phyloP scores from a whole-genome alignment of 1,140 invertebrate species.

The Apis dorsata region DNA sequence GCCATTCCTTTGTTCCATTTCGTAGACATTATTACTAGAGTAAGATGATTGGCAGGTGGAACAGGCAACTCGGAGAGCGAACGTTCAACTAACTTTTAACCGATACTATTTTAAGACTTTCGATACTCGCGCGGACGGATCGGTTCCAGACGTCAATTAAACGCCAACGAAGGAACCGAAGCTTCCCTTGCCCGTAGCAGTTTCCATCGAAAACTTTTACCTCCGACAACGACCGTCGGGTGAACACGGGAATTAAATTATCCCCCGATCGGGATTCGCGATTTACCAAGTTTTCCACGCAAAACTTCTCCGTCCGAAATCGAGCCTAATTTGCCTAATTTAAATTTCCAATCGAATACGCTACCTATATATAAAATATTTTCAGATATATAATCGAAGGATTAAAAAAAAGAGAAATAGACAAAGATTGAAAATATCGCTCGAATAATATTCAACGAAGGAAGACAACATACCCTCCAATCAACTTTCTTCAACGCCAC shows the following conservation, averaged over 20 bases:
- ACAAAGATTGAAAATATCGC: slow-evolving; percentile 10
- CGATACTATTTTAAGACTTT: neutral
- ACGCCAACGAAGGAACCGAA: neutral
- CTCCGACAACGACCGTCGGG: neutral
- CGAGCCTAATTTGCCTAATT: neutral
- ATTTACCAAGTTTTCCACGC: neutral
- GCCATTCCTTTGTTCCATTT: slow-evolving; percentile 20
- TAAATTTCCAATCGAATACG: neutral
- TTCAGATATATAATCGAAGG: neutral
- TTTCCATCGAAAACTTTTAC: neutral
- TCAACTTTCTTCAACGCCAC: neutral
- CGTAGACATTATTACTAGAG: neutral
- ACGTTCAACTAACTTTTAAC: neutral
- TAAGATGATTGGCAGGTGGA: slow-evolving; percentile 17
- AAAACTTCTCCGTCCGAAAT: neutral
- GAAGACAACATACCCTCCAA: slow-evolving; percentile 17
- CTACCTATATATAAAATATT: too few species aligned
- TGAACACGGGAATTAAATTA: slow-evolving; percentile 26
- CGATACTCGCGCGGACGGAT: neutral
- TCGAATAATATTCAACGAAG: slow-evolving; percentile 14
- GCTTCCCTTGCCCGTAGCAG: neutral
- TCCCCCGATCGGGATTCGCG: neutral
- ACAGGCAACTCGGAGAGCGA: neutral
- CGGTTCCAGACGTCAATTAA: neutral
- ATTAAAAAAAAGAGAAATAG: neutral